phyloP scores from a whole-genome alignment of 1,140 invertebrate genomes.

The Drusus annulatus region DNA sequence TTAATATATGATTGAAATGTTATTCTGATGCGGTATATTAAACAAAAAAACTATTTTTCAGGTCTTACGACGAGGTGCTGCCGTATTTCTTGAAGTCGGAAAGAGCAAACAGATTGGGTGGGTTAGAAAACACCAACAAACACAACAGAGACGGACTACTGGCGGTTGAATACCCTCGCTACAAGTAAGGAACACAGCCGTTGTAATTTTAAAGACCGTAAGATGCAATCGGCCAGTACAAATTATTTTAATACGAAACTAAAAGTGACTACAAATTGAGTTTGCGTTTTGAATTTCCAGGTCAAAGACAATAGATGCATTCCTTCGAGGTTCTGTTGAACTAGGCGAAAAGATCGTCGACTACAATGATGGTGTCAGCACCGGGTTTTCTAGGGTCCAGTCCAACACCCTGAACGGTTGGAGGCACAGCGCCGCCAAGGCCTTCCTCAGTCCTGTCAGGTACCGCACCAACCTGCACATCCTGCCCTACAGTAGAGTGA shows the following conservation, averaged over 20 bases:
- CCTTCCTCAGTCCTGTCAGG: slow-evolving; percentile 73
- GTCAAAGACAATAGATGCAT: slow-evolving; percentile 69
- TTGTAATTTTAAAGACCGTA: neutral
- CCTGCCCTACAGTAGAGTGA: slow-evolving; percentile 72
- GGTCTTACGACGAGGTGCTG: slow-evolving; percentile 79
- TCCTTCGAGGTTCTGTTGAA: slow-evolving; percentile 72
- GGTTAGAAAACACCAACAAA: slow-evolving; percentile 69
- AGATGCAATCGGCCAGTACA: neutral
- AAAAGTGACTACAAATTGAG: no score
- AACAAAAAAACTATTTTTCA: slow-evolving; percentile 57
- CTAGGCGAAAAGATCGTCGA: slow-evolving; percentile 72
- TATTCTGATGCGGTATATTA: no score
- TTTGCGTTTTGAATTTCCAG: slow-evolving; percentile 60
- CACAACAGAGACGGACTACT: slow-evolving; percentile 73
- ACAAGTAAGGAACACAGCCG: slow-evolving; percentile 61
- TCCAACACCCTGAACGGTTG: slow-evolving; percentile 73
- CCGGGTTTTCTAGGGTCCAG: slow-evolving; percentile 73
- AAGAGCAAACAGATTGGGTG: slow-evolving; percentile 65
- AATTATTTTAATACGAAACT: no score
- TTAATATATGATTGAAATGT: no score
- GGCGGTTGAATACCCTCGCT: slow-evolving; percentile 72
- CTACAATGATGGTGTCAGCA: slow-evolving; percentile 67
- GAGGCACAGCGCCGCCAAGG: slow-evolving; percentile 72
- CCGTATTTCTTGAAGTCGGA: slow-evolving; percentile 75
- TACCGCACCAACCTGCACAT: slow-evolving; percentile 78